phyloP scores from a whole-genome alignment of 1,140 invertebrate species.

The Calosoma granatense region DNA sequence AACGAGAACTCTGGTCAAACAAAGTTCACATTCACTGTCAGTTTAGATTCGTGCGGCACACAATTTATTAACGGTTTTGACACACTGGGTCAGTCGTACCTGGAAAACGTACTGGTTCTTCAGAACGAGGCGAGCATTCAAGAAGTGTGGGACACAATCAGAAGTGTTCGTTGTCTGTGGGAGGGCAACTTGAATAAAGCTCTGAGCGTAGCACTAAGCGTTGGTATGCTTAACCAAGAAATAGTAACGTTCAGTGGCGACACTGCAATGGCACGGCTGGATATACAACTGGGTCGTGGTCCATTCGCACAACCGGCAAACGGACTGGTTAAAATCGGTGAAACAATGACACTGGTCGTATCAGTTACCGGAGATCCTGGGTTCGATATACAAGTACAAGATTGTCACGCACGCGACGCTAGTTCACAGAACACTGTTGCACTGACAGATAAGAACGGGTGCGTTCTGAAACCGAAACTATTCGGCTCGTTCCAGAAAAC shows the following conservation, averaged over 20 bases:
- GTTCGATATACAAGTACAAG: conserved; percentile 67
- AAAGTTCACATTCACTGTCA: conserved; percentile 64
- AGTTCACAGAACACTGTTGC: conserved; percentile 50
- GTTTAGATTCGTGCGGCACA: conserved; percentile 66
- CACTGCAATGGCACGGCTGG: conserved; percentile 66
- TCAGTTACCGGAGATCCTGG: conserved; percentile 68
- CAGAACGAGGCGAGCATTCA: conserved; percentile 73
- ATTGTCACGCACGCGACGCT: conserved; percentile 65
- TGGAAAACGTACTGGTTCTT: conserved; percentile 70
- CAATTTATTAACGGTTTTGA: conserved; percentile 70
- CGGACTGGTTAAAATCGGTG: conserved; percentile 73
- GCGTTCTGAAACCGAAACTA: conserved; percentile 70
- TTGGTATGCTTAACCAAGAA: conserved; percentile 71
- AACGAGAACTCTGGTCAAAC: conserved; percentile 54
- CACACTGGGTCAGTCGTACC: conserved; percentile 61
- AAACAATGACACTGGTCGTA: conserved; percentile 71
- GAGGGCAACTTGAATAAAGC: conserved; percentile 69
- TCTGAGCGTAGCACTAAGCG: conserved; percentile 59
- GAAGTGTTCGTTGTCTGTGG: conserved; percentile 69
- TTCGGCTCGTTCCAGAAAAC: conserved; percentile 75
- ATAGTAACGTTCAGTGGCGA: conserved; percentile 75
- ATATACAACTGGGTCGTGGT: conserved; percentile 68
- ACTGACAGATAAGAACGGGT: conserved; percentile 67
- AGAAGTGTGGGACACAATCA: conserved; percentile 72
- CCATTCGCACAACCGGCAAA: conserved; percentile 65